Evolutionary conservation across 2,888 invertebrate genomes (phyloP).

Genomic region (Perizoma flavofasciatum): DNA sequence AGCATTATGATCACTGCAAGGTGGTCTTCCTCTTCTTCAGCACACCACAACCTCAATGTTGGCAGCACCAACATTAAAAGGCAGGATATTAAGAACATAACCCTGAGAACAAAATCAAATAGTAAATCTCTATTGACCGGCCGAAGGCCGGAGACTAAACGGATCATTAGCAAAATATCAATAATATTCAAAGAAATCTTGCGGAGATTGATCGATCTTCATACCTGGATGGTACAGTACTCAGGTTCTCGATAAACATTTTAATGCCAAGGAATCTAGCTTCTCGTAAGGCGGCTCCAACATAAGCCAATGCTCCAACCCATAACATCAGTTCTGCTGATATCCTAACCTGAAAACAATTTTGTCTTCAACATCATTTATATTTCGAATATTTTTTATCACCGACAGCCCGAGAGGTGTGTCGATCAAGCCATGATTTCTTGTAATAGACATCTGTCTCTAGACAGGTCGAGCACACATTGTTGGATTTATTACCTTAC

Average conservation of each 20-base stretch:
- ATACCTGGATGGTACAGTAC: conserved; percentile 83
- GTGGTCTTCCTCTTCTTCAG: conserved; percentile 94
- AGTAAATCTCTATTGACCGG: too few relatives aligned
- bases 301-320: conserved; percentile 92
- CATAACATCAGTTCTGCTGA: conserved; percentile 91
- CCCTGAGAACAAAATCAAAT: conserved; percentile 72
- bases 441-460: too few relatives aligned
- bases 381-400: too few relatives aligned
- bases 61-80: conserved; percentile 94
- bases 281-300: conserved; percentile 93
- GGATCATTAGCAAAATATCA: not conserved
- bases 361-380: not conserved
- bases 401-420: too few relatives aligned
- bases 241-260: conserved; percentile 98
- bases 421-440: too few relatives aligned
- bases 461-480: too few relatives aligned
- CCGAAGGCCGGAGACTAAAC: too few relatives aligned
- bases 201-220: not conserved
- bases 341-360: conserved; percentile 84
- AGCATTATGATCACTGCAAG: conserved; percentile 97
- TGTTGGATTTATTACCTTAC: too few relatives aligned
- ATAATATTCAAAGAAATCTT: not conserved
- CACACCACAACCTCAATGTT: conserved; percentile 92
- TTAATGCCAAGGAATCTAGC: conserved; percentile 95
- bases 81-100: conserved; percentile 97